Base-by-base conservation (phyloP, 2,797 vertebrate genomes). In the Gallirallus australis region DNA sequence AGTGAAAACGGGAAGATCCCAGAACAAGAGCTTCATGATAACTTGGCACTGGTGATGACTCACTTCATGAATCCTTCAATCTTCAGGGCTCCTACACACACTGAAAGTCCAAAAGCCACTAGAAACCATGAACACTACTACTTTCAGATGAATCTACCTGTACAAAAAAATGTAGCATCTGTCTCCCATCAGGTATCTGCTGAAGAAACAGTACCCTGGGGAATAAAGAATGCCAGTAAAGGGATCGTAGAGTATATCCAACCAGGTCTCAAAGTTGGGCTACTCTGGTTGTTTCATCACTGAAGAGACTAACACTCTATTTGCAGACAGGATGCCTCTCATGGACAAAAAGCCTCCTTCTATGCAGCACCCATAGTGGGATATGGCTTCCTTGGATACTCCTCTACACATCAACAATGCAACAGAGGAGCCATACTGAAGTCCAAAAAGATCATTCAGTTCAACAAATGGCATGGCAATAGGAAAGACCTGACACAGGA, bases 391-490 rank as follows among this genome's bases (percentile, higher is more conserved):
- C 71, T 71, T 64, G 33, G 47, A 52, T 3, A 68, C 20, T 24
- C 12, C n/a, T 66, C 48, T 53, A 37, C 57, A 52, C 23, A 80
- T 24, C 52, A 45, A 19, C 21, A 10, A 27, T 0, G 1, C 2
- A 15, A 72, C 35, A 84, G n/a, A 86, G 59, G 19, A 92, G 50
- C 30, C 73, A 35, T 25, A 63, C 0, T 68, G 81, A 93, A 63
- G 25, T 50, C 60, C 68, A 64, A 68, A 78, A 82, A 73, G 61
- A 85, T 70, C 53, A 82, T 82, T 61, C 85, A 92, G 31, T 89
- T 86, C 94, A 93, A 96, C 86, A 94, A 78, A 97, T 79, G 83
- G 86, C 78, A 94, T 2, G 17, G 90, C 86, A 96, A 94, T 27
- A 73, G 60, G 24, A 45, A 86, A 64, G 75, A 71, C 37, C 78